Evolutionary conservation across 2,888 invertebrate genomes (phyloP), one percentile per base, ranked within the genome.

Genomic region (Pilophorus perplexus): DNA sequence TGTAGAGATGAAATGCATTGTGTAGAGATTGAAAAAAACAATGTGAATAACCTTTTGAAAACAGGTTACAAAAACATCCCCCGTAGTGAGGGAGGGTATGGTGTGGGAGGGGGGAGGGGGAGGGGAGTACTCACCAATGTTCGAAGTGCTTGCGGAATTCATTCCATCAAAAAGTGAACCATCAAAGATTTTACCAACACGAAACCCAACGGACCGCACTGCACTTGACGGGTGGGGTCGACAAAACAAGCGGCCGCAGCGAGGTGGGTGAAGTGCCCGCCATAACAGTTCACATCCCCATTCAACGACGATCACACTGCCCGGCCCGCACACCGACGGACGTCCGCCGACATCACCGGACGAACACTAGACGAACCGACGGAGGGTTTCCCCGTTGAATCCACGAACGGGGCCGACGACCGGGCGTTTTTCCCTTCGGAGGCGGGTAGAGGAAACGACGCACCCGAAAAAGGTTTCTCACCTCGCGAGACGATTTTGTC

Each of bases 41-140:
- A n/a, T n/a, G n/a, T n/a, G n/a, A n/a, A n/a, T n/a, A n/a, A n/a
- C n/a, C n/a, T n/a, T n/a, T n/a, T n/a, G n/a, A n/a, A n/a, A n/a
- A n/a, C n/a, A n/a, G n/a, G n/a, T n/a, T n/a, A n/a, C n/a, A n/a
- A n/a, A n/a, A n/a, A n/a, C n/a, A n/a, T n/a, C n/a, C n/a, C n/a
- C n/a, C n/a, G n/a, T n/a, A n/a, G n/a, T n/a, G n/a, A n/a, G n/a
- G n/a, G n/a, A n/a, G n/a, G n/a, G n/a, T n/a, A n/a, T n/a, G n/a
- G n/a, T n/a, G n/a, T n/a, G n/a, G n/a, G n/a, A n/a, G n/a, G n/a
- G n/a, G n/a, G n/a, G n/a, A n/a, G n/a, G n/a, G n/a, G n/a, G n/a
- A n/a, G n/a, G n/a, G n/a, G n/a, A n/a, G n/a, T n/a, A n/a, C n/a
- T 46, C 18, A 62, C 62, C 62, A 20, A 62, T 62, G 62, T 62